Evolutionary conservation across 2,113 vertebrate species (phyloP), one percentile per base, ranked within the genome.

Genomic region (Dolichotis patagonum): DNA sequence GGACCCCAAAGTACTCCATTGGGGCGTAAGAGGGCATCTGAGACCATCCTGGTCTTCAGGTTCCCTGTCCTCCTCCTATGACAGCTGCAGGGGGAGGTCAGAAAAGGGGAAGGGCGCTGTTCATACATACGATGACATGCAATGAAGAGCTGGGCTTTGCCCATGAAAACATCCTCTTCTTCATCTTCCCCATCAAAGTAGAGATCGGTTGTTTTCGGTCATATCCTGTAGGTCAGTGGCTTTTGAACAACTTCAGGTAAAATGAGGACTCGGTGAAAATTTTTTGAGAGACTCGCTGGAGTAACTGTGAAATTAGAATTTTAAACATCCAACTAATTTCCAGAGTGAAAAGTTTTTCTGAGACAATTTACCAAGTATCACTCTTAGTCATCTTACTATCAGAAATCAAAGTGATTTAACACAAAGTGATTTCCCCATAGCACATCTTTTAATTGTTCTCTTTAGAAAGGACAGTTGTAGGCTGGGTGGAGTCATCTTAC

Each of bases 251-350:
- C 58, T 90, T 88, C 43, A 22, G 28, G 41, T 95, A 73, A 91
- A 89, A 56, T 58, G 83, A 96, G 75, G 56, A 17, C 54, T 73
- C 73, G 7, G 63, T 80, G 56, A 78, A 88, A 77, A 91, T 32
- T 62, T 58, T 46, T 54, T 87, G 4, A 88, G 52, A 52, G 30
- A 52, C 46, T 73, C 65, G 3, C 28, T 85, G 35, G 67, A 73
- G 16, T 54, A 80, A 93, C 69, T 78, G 26, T 92, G 62, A 86
- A 73, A 67, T 75, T 52, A 85, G 69, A 90, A 95, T 95, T 95
- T 94, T 81, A 91, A 54, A 75, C n/a, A 78, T 56, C 41, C 11
- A 9, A 41, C 19, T 86, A 46, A 35, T 88, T 92, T 46, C 52
- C 46, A 88, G 82, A 84, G 30, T 43, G 78, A 88, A 41, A 30